Evolutionary conservation across 2,113 vertebrate genomes (phyloP).

Genomic region (Felis catus): DNA sequence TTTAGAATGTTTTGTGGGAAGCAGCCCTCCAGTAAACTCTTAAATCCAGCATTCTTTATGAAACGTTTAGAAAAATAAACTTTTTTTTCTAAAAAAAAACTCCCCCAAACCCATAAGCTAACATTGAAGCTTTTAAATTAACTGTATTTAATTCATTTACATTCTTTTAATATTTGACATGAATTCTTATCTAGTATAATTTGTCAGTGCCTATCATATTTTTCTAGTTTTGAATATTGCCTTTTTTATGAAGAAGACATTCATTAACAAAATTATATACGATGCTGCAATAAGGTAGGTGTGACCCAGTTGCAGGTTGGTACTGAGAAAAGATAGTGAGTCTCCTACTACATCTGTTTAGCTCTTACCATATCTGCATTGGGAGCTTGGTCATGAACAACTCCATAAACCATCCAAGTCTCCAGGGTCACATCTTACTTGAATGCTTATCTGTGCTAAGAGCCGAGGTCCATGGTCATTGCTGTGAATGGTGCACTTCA

Average conservation of each 20-base stretch:
- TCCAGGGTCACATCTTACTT: background rate
- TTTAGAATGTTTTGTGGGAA: conserved; percentile 18
- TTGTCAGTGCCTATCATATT: background rate
- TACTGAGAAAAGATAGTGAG: fast-evolving
- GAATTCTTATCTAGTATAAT: background rate
- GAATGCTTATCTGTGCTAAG: background rate
- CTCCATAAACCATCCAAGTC: background rate
- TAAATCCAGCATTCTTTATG: background rate
- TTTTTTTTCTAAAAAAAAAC: background rate
- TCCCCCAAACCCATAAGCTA: background rate
- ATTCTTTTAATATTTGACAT: background rate
- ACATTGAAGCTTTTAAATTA: background rate
- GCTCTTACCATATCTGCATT: fast-evolving
- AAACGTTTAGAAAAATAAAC: conserved; percentile 10
- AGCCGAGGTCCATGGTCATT: background rate
- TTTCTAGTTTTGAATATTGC: background rate
- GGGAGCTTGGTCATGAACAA: background rate
- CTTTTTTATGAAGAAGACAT: background rate
- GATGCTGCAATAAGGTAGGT: background rate
- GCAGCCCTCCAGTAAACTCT: background rate
- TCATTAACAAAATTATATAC: background rate
- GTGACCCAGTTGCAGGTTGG: background rate
- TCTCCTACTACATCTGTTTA: background rate
- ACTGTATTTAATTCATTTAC: background rate
- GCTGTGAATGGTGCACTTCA: background rate